phyloP scores from a whole-genome alignment of 2,113 vertebrate species.

The Perca flavescens region DNA sequence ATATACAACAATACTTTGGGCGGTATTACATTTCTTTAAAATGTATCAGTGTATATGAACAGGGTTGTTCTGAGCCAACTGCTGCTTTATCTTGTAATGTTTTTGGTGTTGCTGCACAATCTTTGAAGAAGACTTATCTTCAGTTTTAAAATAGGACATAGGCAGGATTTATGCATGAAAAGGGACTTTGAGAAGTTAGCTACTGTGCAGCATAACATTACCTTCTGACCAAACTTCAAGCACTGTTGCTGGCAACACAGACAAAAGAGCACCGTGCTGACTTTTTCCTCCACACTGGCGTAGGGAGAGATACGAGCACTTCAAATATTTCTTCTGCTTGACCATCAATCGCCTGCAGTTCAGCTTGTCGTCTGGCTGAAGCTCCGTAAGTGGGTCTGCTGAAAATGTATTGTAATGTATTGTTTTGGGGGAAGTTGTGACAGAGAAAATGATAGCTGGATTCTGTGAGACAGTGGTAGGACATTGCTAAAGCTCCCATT shows the following conservation, averaged over 20 bases:
- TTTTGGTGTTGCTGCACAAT: not conserved
- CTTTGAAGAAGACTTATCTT: not conserved
- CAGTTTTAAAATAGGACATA: not conserved
- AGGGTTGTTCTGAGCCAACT: not conserved
- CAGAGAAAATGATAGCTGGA: not conserved
- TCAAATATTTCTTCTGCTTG: not conserved
- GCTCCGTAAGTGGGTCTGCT: not conserved
- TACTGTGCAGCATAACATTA: not conserved
- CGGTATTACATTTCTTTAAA: not conserved
- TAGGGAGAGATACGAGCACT: not conserved
- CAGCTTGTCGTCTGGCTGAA: not conserved
- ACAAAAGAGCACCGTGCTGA: not conserved
- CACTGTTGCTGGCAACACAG: not conserved
- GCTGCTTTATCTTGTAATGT: not conserved
- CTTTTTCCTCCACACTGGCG: not conserved
- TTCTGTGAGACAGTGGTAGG: not conserved
- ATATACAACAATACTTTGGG: not conserved
- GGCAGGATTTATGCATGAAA: conserved; percentile 8
- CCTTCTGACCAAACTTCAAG: not conserved
- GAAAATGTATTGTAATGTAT: not conserved
- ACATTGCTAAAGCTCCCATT: not conserved
- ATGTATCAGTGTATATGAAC: not conserved
- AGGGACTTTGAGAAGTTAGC: not conserved
- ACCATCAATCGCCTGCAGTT: conserved; percentile 9
- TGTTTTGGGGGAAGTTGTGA: not conserved